Percentiles rank a stretch among this genome's conserved stretches.
phyloP scores from a whole-genome alignment of 2,797 vertebrate species.

The Anguilla megastoma region DNA sequence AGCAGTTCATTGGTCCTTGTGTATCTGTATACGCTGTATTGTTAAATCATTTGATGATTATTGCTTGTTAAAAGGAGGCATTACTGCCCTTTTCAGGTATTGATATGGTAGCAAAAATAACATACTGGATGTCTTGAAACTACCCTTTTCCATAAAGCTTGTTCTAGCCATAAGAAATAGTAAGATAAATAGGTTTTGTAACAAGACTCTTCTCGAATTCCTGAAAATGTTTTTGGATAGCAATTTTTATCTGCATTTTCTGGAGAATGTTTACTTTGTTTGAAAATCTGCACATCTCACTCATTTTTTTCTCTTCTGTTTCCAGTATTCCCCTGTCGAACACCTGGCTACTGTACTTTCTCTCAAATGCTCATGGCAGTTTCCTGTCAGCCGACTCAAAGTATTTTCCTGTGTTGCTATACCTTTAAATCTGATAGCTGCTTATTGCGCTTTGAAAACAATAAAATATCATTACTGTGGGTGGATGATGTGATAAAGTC shows the following conservation, averaged over 20 bases:
- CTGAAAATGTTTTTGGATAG: background rate
- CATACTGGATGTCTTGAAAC: too few species aligned
- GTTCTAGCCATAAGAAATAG: background rate
- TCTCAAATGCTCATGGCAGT: background rate
- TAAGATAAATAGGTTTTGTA: too few species aligned
- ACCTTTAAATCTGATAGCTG: conserved; percentile 18
- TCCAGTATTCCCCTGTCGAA: background rate
- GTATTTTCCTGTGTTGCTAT: conserved; percentile 7
- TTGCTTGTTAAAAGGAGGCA: too few species aligned
- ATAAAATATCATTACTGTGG: conserved; percentile 49
- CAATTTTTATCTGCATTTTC: background rate
- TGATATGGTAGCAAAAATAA: too few species aligned
- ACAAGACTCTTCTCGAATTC: background rate
- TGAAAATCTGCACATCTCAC: background rate
- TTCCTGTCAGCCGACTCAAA: background rate
- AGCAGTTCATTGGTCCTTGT: too few species aligned
- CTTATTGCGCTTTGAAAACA: conserved; percentile 47
- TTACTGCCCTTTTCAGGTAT: too few species aligned
- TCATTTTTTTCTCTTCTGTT: background rate
- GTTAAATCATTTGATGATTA: too few species aligned
- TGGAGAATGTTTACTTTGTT: background rate
- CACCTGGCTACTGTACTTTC: background rate
- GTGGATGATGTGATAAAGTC: conserved; percentile 56
- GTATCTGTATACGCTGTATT: too few species aligned
- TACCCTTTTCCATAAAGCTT: background rate